Conservation (phyloP, 2,888 invertebrate genomes). For the Orthosia cruda region DNA sequence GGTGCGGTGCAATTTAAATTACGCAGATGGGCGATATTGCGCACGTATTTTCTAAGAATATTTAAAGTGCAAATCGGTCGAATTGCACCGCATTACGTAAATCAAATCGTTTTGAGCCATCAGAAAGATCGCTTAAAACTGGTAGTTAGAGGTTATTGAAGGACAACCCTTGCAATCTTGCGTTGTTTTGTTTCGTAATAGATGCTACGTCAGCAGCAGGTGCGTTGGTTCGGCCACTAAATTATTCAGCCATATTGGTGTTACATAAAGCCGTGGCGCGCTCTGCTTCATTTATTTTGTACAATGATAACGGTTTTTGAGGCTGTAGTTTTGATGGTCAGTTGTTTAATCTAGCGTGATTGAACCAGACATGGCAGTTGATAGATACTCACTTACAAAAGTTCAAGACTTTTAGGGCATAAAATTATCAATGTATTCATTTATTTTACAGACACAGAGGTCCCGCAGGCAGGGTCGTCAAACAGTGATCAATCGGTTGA, state of each 20-base stretch:
- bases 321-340: neutral
- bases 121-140: too few species aligned
- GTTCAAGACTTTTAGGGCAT: neutral
- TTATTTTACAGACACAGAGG: constrained; percentile 80
- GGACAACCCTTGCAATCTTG: constrained; percentile 19
- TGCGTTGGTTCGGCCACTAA: constrained; percentile 34
- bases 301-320: constrained; percentile 11
- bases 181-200: constrained; percentile 50
- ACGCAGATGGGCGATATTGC: too few species aligned
- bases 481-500: constrained; percentile 78
- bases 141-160: constrained; percentile 24
- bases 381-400: neutral
- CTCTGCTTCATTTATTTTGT: constrained; percentile 31
- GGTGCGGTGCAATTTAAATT: too few species aligned
- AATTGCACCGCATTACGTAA: too few species aligned
- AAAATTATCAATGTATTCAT: neutral
- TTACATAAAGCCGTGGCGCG: constrained; percentile 36
- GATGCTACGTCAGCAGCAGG: constrained; percentile 42
- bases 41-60: too few species aligned
- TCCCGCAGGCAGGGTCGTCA: constrained; percentile 81
- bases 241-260: constrained; percentile 43
- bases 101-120: too few species aligned
- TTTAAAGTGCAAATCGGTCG: too few species aligned
- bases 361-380: neutral
- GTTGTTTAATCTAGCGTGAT: neutral